phyloP scores from a whole-genome alignment of 2,113 vertebrate species.

The Laticauda colubrina region DNA sequence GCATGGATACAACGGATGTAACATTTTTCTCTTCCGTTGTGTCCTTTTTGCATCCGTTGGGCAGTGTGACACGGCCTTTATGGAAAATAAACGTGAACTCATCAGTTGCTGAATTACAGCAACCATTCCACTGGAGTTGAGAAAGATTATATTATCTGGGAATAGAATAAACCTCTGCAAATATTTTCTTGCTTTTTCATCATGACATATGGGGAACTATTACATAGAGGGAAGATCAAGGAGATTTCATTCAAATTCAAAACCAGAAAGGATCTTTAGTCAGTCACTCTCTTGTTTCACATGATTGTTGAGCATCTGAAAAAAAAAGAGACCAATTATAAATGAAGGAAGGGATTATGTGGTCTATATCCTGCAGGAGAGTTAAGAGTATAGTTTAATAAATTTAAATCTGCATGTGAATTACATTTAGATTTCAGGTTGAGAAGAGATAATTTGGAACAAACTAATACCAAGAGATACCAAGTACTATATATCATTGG shows the following conservation, averaged over 20 bases:
- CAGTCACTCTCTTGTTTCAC: neutral
- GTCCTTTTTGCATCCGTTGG: too few species aligned
- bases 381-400: neutral
- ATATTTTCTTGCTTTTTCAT: neutral
- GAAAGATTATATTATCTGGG: neutral
- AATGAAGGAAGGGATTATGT: neutral
- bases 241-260: neutral
- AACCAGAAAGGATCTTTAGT: neutral
- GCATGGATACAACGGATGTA: too few species aligned
- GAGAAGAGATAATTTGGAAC: neutral
- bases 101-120: constrained; percentile 8
- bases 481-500: neutral
- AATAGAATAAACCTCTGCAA: neutral
- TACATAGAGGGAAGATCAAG: neutral
- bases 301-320: neutral
- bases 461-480: neutral
- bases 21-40: too few species aligned
- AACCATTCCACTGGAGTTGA: constrained; percentile 8
- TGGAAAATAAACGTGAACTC: constrained; percentile 5
- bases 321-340: neutral
- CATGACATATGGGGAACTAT: neutral
- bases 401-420: neutral
- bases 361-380: neutral
- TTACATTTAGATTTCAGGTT: neutral
- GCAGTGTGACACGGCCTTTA: too few species aligned